phyloP scores from a whole-genome alignment of 1,140 invertebrate genomes.

The Lepidurus apus region DNA sequence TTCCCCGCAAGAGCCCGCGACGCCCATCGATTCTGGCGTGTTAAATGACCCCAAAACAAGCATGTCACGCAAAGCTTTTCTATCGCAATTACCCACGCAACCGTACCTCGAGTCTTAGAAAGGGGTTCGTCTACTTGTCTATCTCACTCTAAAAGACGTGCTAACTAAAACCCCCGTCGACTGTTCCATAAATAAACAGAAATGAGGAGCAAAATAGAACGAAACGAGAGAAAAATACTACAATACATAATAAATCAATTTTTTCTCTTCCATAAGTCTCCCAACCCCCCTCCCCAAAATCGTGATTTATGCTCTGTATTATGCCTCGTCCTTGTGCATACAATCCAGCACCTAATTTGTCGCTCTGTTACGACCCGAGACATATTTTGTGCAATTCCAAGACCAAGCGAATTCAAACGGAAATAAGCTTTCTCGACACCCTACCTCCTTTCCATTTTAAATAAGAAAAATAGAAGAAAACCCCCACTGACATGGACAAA shows the following conservation, averaged over 20 bases:
- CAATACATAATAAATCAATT: not conserved
- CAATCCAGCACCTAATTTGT: conserved; percentile 2
- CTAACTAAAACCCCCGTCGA: not conserved
- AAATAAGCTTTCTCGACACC: not conserved
- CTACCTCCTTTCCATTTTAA: not conserved
- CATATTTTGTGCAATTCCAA: not conserved
- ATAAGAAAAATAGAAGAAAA: not conserved
- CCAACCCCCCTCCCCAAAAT: not conserved
- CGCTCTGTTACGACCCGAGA: conserved; percentile 9
- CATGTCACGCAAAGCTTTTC: not conserved
- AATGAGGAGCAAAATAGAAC: not conserved
- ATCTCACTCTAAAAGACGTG: not conserved
- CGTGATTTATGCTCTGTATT: not conserved
- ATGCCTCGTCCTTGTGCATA: not conserved
- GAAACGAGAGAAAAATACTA: not conserved
- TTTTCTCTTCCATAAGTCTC: not conserved
- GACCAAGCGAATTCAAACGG: not conserved
- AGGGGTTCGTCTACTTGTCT: not conserved
- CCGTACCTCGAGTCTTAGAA: not conserved
- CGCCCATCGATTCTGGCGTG: conserved; percentile 4
- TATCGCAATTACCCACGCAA: conserved; percentile 7
- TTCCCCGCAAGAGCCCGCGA: not conserved
- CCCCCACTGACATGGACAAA: not conserved
- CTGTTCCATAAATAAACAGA: not conserved
- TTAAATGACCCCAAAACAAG: conserved; percentile 16